These are phyloP conservation scores for Asarcornis scutulata DNA, from an alignment of 2,113 vertebrate genomes.

Conservation along the genomic window DNA sequence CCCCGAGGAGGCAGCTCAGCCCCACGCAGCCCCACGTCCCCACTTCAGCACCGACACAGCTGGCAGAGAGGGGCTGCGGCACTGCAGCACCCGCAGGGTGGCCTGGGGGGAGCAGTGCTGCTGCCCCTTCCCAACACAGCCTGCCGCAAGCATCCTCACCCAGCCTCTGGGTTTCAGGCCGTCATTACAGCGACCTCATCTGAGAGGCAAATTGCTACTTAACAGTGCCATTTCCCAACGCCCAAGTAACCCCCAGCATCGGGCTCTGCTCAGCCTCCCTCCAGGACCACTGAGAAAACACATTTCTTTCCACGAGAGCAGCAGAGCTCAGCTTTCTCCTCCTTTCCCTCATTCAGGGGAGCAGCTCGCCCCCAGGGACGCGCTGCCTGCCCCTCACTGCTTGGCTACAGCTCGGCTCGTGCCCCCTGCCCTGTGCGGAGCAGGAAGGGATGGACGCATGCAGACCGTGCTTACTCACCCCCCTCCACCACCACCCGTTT, in stretches of 20 bases:
- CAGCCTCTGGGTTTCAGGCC: background rate
- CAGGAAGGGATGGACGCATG: accelerated
- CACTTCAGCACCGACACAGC: background rate
- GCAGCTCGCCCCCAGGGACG: background rate
- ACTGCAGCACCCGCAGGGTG: background rate
- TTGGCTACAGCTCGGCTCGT: background rate
- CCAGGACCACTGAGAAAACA: background rate
- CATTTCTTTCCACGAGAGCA: background rate
- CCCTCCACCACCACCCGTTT: background rate
- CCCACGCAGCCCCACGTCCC: accelerated
- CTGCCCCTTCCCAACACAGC: background rate
- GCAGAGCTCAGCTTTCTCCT: background rate
- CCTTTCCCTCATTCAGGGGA: accelerated
- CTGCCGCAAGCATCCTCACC: background rate
- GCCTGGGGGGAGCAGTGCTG: accelerated
- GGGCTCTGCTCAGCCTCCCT: background rate
- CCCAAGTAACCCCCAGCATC: background rate
- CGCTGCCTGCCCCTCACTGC: background rate
- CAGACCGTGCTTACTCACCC: accelerated
- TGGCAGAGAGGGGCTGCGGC: background rate
- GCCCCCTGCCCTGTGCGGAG: background rate
- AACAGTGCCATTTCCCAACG: background rate
- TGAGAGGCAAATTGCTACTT: accelerated
- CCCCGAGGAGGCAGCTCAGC: background rate
- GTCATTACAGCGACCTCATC: background rate